Percentiles rank a stretch among this genome's conserved stretches.
Evolutionary conservation across 2,113 vertebrate genomes (phyloP).

Genomic region (Edolisoma coerulescens): DNA sequence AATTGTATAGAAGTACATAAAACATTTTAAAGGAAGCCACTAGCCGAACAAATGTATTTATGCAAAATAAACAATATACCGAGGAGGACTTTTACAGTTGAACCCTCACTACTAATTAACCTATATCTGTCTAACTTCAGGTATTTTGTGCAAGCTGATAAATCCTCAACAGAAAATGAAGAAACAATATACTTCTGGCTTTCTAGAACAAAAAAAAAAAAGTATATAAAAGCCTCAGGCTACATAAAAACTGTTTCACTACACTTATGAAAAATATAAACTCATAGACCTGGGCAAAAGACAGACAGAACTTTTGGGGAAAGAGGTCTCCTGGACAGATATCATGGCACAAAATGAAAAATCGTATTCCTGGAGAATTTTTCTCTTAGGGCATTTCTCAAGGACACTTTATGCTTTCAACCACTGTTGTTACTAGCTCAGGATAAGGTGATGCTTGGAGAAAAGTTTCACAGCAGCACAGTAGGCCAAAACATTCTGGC

Average conservation of each 20-base stretch:
- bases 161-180: slow-evolving; percentile 61
- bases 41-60: slow-evolving; percentile 48
- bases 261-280: slow-evolving; percentile 63
- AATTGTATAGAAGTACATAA: slow-evolving; percentile 27
- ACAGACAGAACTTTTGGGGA: background rate
- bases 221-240: slow-evolving; percentile 43
- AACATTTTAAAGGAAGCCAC: slow-evolving; percentile 52
- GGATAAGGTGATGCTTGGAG: background rate
- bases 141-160: slow-evolving; percentile 45
- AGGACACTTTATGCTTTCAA: background rate
- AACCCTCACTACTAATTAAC: slow-evolving; percentile 55
- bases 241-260: slow-evolving; percentile 61
- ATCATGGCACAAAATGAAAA: background rate
- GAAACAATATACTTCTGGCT: slow-evolving; percentile 39
- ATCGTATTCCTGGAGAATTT: background rate
- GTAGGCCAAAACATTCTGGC: background rate
- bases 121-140: slow-evolving; percentile 44
- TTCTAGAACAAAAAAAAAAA: slow-evolving; percentile 46
- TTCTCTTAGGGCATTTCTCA: background rate
- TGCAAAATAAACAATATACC: slow-evolving; percentile 54
- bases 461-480: background rate
- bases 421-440: background rate
- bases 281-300: background rate
- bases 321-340: background rate
- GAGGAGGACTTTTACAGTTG: slow-evolving; percentile 48